These are phyloP conservation scores for Irena cyanogastra DNA, from an alignment of 2,113 vertebrate species.

Conservation along the genomic window DNA sequence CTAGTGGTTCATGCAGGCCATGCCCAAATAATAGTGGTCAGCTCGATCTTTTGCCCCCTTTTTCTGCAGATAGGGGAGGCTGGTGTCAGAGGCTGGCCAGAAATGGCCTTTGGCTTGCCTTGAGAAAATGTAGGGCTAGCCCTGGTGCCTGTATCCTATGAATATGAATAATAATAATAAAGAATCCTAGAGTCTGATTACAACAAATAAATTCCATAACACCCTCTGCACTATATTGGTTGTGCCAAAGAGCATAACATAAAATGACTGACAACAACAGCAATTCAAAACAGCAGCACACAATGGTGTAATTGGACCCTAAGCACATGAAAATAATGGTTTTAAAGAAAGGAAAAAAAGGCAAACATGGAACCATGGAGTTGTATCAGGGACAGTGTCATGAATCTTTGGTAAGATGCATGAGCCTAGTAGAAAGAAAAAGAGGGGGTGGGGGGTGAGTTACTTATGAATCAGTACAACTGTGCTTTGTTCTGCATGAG, in stretches of 20 bases:
- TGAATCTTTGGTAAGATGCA: conserved; percentile 57
- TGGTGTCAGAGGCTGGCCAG: background rate
- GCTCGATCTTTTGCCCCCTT: background rate
- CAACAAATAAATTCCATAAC: conserved; percentile 46
- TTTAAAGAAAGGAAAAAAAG: conserved; percentile 14
- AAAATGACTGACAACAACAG: conserved; percentile 53
- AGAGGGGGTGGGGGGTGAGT: conserved; percentile 51
- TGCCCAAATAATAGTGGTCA: background rate
- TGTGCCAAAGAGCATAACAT: conserved; percentile 43
- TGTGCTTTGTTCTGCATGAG: conserved; percentile 82
- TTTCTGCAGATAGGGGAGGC: background rate
- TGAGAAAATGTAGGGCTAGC: background rate
- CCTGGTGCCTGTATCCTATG: background rate
- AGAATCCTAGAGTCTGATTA: conserved; percentile 48
- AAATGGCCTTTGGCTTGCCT: background rate
- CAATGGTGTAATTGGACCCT: conserved; percentile 36
- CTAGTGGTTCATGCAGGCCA: background rate
- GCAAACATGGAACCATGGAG: conserved; percentile 28
- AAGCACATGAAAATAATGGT: conserved; percentile 19
- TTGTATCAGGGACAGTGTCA: conserved; percentile 53
- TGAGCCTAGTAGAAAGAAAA: conserved; percentile 57
- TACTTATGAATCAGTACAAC: conserved; percentile 81
- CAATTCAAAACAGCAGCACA: conserved; percentile 43
- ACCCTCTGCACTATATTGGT: conserved; percentile 32
- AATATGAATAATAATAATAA: conserved; percentile 54